Base-by-base conservation (phyloP, 2,113 vertebrate species). In the Phocoena phocoena region DNA sequence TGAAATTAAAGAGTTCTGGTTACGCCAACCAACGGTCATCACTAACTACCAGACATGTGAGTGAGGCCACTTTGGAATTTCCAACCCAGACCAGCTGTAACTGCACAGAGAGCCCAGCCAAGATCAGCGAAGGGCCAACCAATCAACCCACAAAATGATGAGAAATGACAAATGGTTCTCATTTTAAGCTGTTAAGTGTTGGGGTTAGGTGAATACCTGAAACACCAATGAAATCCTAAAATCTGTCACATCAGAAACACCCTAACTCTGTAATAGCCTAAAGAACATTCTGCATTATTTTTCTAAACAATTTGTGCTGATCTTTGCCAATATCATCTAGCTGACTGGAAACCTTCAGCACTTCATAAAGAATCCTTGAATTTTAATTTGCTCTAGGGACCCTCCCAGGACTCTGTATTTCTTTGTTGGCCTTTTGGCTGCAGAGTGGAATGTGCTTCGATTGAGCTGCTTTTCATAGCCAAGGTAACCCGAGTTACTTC, bases 391-490 rank as follows among this genome's bases (percentile, higher is more conserved):
- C 36, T 41, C 5, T 67, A 88, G n/a, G 67, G 80, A 90, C 14
- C 26, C 28, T 91, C 50, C 68, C 20, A 80, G 87, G n/a, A 76
- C 62, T 93, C 77, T 93, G 25, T 53, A 44, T 96, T 90, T 82
- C 63, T 93, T 94, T 95, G 28, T 79, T 85, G 81, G 31, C n/a
- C 15, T 44, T 89, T 88, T 93, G 93, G 91, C 68, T 96, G 17
- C 53, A 80, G 41, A 36, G 25, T 87, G 84, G 23, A 67, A 74
- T 87, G 68, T 80, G 41, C 38, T 96, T 84, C 85, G 58, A 73
- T 83, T 80, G 83, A 95, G 70, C 44, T 93, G 73, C 74, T 95
- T 95, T 95, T 92, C 95, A 96, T 93, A 95, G 68, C 89, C 90
- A 95, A 90, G 92, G 90, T 80, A 96, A 96, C 82, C 67, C 53